phyloP scores from a whole-genome alignment of 2,797 vertebrate genomes.

The Lates japonicus region DNA sequence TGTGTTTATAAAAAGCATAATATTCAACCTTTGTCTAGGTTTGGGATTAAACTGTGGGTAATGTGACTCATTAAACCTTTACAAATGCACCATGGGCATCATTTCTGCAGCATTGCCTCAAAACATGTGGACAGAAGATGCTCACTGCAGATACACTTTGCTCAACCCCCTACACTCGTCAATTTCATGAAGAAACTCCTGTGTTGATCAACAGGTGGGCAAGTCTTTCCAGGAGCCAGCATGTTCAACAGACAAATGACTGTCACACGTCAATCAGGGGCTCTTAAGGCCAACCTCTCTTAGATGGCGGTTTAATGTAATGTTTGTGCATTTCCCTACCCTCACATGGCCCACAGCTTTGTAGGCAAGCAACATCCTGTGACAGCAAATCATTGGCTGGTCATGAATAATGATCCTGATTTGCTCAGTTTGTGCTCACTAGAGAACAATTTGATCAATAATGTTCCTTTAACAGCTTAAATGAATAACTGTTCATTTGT shows the following conservation, averaged over 20 bases:
- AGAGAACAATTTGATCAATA: slow-evolving; percentile 63
- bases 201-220: slow-evolving; percentile 22
- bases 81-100: no score
- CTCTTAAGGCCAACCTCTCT: slow-evolving; percentile 19
- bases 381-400: slow-evolving; percentile 74
- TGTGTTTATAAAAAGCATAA: no score
- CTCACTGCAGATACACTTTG: no score
- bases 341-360: slow-evolving; percentile 63
- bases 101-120: no score
- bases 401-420: slow-evolving; percentile 75
- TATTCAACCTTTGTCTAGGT: no score
- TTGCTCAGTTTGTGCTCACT: slow-evolving; percentile 50
- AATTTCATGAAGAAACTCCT: slow-evolving; percentile 25
- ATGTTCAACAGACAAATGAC: slow-evolving; percentile 40
- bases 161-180: background rate
- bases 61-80: no score
- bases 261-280: slow-evolving; percentile 21
- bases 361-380: slow-evolving; percentile 33
- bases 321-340: slow-evolving; percentile 43
- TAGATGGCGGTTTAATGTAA: slow-evolving; percentile 48
- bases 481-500: slow-evolving; percentile 52
- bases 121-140: no score
- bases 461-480: slow-evolving; percentile 59
- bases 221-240: slow-evolving; percentile 26
- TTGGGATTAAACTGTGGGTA: no score